Evolutionary conservation across 92 coral and sea anemone genomes (phyloP), one percentile per base, ranked within the genome.

Genomic region (Actinernus sp.): DNA sequence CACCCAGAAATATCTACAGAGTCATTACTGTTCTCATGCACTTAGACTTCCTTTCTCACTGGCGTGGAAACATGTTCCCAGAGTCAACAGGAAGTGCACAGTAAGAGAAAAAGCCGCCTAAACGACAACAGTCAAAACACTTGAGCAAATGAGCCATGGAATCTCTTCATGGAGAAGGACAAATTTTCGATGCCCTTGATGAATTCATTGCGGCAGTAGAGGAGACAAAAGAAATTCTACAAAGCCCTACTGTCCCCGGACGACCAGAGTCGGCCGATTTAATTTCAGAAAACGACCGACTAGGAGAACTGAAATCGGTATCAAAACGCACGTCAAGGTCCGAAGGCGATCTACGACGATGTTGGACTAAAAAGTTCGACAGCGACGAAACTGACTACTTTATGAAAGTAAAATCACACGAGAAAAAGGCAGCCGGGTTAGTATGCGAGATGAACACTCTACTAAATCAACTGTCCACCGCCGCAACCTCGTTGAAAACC

Each of bases 201-300:
- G 86, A 85, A 57, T 90, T 90, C 41, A 90, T 90, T 11, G 89
- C 86, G 30, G 97, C 97, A 31, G 88, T 90, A 31, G 97, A 90
- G 63, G 97, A 90, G 39, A 90, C 97, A 1, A 90, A 90, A 59
- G 86, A 90, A 45, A 85, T 90, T 9, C 55, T 90, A 20, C 85
- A 82, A 39, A 90, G 92, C 50, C 97, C 97, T 5, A 74, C 80
- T 14, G 97, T 88, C 23, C 92, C 92, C 2, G 92, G 92, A 11
- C 56, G 85, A 57, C 58, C 85, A 1, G 88, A 79, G 23, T 67
- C 88, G 26, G 61, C 78, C 29, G 78, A 70, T 40, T 55, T 52
- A 6, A 40, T 70, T 28, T 52, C 57, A 3, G 78, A 70, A 57
- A 63, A 14, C 28, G 78, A 70, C 63, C 55, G 54, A 2, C 28